Conservation (phyloP, 2,888 invertebrate species). For the Idaea dimidiata region DNA sequence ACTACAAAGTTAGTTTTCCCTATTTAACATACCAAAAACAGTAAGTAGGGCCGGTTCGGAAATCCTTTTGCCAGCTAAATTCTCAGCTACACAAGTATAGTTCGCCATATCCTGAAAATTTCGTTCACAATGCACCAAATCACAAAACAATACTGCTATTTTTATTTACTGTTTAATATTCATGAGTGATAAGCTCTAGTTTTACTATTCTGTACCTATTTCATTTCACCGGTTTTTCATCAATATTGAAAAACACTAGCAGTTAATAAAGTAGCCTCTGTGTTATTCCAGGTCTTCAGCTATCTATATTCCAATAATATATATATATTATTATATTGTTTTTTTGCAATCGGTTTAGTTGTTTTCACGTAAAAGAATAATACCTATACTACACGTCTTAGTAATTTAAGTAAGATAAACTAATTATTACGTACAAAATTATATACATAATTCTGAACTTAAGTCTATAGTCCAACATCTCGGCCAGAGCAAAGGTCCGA, state of each 20-base stretch:
- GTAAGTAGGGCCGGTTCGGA: slow-evolving; percentile 93
- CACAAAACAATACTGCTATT: slow-evolving; percentile 9
- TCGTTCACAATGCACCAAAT: not conserved
- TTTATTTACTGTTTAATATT: slow-evolving; percentile 23
- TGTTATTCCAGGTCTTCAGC: no score
- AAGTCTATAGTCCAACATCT: no score
- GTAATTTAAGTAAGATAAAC: no score
- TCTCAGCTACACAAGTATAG: slow-evolving; percentile 97
- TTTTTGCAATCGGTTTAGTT: no score
- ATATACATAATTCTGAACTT: no score
- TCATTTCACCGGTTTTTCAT: slow-evolving; percentile 18
- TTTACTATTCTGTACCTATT: slow-evolving; percentile 22
- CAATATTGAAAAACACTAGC: not conserved
- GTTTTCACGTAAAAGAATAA: no score
- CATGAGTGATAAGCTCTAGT: slow-evolving; percentile 18
- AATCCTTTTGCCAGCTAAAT: slow-evolving; percentile 92
- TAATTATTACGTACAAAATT: no score
- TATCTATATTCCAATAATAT: not conserved
- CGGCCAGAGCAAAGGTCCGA: no score
- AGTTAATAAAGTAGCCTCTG: not conserved
- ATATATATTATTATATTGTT: no score
- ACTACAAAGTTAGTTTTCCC: slow-evolving; percentile 7
- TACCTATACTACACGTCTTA: no score
- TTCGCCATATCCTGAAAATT: slow-evolving; percentile 91
- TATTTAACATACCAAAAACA: slow-evolving; percentile 89